These are phyloP conservation scores for Idaea aversata DNA, from an alignment of 2,888 invertebrate species.

Conservation along the genomic window DNA sequence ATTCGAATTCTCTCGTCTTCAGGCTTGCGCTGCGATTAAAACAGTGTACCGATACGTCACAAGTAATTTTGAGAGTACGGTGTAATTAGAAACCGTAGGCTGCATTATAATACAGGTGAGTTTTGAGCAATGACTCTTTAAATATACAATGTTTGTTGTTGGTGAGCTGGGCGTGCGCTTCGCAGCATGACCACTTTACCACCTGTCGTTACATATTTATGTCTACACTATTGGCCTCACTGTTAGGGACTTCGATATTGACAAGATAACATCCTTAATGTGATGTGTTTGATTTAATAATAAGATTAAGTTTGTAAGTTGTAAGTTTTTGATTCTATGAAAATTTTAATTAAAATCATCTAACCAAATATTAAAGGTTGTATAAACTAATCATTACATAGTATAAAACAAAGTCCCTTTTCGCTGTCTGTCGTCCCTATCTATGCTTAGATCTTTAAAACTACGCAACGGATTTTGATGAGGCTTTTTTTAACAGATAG, in stretches of 20 bases:
- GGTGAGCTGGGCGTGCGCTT: conserved; percentile 68
- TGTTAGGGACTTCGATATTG: conserved; percentile 80
- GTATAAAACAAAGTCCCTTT: no score
- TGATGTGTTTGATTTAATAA: conserved; percentile 82
- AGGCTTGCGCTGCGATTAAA: conserved; percentile 73
- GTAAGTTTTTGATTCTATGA: conserved; percentile 53
- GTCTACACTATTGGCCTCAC: conserved; percentile 80
- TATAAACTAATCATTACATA: not conserved
- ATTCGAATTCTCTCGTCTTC: conserved; percentile 80
- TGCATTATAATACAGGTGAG: conserved; percentile 54
- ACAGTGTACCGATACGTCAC: conserved; percentile 29
- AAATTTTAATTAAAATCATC: conserved; percentile 59
- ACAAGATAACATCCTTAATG: conserved; percentile 82
- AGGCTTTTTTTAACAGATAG: no score
- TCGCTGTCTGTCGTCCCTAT: no score
- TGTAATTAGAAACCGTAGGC: conserved; percentile 50
- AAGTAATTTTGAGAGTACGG: conserved; percentile 35
- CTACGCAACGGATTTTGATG: no score
- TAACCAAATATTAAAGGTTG: conserved; percentile 3
- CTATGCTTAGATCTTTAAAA: no score
- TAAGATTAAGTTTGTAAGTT: conserved; percentile 74
- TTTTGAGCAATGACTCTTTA: conserved; percentile 44
- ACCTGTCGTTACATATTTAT: conserved; percentile 81
- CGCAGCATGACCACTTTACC: conserved; percentile 79
- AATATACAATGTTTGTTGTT: conserved; percentile 48